These are phyloP conservation scores for Colletes gigas DNA, from an alignment of 1,140 invertebrate genomes.

Conservation along the genomic window DNA sequence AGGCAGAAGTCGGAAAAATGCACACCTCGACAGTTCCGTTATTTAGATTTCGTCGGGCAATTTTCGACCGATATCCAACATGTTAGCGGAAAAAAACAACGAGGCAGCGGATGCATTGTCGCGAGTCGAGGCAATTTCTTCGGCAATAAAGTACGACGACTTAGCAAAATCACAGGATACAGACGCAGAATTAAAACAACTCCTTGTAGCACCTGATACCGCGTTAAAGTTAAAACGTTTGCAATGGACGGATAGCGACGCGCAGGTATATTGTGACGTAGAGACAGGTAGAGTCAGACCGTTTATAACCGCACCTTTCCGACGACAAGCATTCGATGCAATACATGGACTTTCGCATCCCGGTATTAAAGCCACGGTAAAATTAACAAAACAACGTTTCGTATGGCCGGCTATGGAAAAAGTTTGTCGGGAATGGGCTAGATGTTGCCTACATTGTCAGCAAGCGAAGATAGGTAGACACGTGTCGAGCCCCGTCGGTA, in stretches of 20 bases:
- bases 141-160: background rate
- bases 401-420: slow-evolving; percentile 21
- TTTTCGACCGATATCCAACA: background rate
- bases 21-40: background rate
- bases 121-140: background rate
- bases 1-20: background rate
- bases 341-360: background rate
- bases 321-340: background rate
- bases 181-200: background rate
- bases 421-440: slow-evolving; percentile 8
- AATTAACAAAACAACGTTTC: slow-evolving; percentile 5
- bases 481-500: background rate
- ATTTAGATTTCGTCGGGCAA: slow-evolving; percentile 1
- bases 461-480: background rate
- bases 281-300: background rate
- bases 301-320: background rate
- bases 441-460: background rate
- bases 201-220: background rate
- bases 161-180: background rate
- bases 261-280: background rate
- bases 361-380: background rate
- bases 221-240: background rate
- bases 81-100: background rate
- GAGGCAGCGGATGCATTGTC: background rate
- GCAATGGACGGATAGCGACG: too few species aligned